These are phyloP conservation scores for Phalacrocorax carbo DNA, from an alignment of 2,113 vertebrate species.

Conservation along the genomic window DNA sequence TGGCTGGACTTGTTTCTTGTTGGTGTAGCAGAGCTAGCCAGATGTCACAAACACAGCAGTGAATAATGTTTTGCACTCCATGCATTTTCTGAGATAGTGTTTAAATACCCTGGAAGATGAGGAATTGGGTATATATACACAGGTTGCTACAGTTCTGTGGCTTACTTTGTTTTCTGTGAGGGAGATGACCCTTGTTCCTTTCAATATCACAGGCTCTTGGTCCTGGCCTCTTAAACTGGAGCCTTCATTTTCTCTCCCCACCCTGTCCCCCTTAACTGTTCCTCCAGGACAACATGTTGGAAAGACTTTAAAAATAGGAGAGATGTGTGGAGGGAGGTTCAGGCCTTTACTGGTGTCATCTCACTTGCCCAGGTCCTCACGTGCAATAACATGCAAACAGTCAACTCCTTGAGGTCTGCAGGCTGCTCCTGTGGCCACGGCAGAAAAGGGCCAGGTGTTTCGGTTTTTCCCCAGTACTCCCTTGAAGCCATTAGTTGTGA, in stretches of 20 bases:
- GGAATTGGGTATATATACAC: not conserved
- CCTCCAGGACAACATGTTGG: not conserved
- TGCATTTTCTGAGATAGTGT: not conserved
- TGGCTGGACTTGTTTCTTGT: not conserved
- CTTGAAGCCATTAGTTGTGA: not conserved
- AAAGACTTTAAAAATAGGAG: not conserved
- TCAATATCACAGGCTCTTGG: not conserved
- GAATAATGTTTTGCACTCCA: not conserved
- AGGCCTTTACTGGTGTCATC: not conserved
- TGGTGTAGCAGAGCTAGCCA: not conserved
- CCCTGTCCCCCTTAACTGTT: not conserved
- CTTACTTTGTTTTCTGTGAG: not conserved
- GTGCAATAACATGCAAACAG: not conserved
- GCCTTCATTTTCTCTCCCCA: not conserved
- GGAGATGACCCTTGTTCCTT: not conserved
- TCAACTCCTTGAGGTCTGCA: not conserved
- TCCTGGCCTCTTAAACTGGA: not conserved
- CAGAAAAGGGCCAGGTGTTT: not conserved
- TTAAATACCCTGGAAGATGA: not conserved
- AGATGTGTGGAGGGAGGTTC: not conserved
- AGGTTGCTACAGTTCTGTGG: not conserved
- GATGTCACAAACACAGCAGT: not conserved
- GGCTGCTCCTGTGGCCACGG: accelerated
- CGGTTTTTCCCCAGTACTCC: not conserved
- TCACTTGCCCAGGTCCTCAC: not conserved